Base-by-base conservation (phyloP, 2,888 invertebrate species). In the Caenorhabditis macrosperma region DNA sequence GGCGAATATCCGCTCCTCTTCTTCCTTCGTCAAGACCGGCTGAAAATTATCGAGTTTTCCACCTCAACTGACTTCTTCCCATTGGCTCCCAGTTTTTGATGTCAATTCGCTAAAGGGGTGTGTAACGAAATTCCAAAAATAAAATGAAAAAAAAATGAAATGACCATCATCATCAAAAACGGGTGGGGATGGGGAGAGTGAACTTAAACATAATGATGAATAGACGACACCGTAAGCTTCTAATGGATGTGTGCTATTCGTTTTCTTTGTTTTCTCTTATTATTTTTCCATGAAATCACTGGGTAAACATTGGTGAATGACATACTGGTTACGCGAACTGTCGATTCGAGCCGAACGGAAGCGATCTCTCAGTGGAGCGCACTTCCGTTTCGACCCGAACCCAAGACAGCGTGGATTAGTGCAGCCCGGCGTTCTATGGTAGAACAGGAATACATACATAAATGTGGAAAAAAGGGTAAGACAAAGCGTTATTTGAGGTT, bases 1-100 rank as follows among this genome's bases (percentile, higher is more conserved):
- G n/a, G 92, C 91, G 90, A 93, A 91, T 57, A 92, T 88, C 20
- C 91, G 90, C 67, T 91, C 91, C 79, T 93, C 93, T 82, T 93
- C 92, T 84, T 93, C 93, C 78, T 92, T 92, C 57, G 92, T 90
- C 59, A 91, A 79, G 9, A 82, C 79, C 44, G 91, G 88, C 90
- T 91, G 82, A 76, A 90, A 78, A 55, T 30, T 2, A 85, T 7
- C 26, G 6, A 15, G 24, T 26, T 50, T 0, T 10, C 41, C 15
- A 1, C 15, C 22, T 26, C n/a, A n/a, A n/a, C n/a, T 50, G 20
- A 15, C 9, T 30, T 55, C n/a, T 30, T 24, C 15, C 15, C 3
- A 7, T 1, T 12, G n/a, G n/a, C n/a, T 0, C 24, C 33, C 28
- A 6, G 35, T 41, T 57, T 57, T 57, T 41, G 41, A 38, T 57